Percentiles rank a stretch among this genome's conserved stretches.
These are phyloP conservation scores for Pegoplata infirma DNA, from an alignment of 2,888 invertebrate species.

Conservation along the genomic window DNA sequence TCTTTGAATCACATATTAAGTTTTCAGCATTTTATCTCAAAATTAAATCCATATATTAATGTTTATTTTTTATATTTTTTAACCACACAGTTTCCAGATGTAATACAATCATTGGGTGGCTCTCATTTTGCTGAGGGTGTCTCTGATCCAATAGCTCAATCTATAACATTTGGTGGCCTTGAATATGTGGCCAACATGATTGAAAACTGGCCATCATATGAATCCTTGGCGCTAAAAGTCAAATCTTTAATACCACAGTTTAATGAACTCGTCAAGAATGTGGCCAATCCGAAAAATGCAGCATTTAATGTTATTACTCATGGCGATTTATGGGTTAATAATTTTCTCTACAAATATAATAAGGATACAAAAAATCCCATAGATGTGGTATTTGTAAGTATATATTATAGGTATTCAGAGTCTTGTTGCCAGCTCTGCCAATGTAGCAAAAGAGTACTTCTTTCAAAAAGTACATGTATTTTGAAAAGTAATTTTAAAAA, in stretches of 20 bases:
- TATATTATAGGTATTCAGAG: too few species aligned
- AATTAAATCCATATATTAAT: too few species aligned
- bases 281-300: conserved; percentile 63
- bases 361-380: conserved; percentile 15
- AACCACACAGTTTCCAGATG: conserved; percentile 61
- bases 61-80: neutral
- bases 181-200: conserved; percentile 61
- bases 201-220: conserved; percentile 73
- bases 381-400: conserved; percentile 68
- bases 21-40: too few species aligned
- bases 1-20: too few species aligned
- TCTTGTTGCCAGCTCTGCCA: too few species aligned
- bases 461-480: too few species aligned
- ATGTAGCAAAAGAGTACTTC: too few species aligned
- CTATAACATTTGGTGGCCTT: conserved; percentile 65
- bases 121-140: conserved; percentile 66
- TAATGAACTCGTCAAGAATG: conserved; percentile 62
- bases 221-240: conserved; percentile 76
- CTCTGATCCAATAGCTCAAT: conserved; percentile 45
- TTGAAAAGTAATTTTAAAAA: too few species aligned
- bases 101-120: conserved; percentile 48
- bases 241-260: conserved; percentile 64
- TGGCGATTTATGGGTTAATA: conserved; percentile 80
- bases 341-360: conserved; percentile 77
- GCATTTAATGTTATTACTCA: conserved; percentile 78